Conservation (phyloP, 2,888 invertebrate species). For the Choristoneura rosaceana region DNA sequence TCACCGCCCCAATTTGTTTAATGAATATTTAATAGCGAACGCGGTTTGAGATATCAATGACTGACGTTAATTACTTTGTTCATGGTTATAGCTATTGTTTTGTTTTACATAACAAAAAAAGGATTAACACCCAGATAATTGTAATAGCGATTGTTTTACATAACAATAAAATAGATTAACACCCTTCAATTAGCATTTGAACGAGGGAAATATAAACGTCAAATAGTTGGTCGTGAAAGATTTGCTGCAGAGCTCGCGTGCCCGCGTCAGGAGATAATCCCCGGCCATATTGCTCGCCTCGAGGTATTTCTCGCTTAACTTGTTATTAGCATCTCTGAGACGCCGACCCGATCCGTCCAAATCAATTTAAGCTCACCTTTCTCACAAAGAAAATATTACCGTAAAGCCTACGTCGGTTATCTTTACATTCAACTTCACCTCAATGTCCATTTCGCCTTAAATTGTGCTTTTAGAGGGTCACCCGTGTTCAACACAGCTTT, state of each 20-base stretch:
- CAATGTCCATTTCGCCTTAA: conserved; percentile 47
- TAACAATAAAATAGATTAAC: conserved; percentile 31
- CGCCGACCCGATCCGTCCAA: conserved; percentile 58
- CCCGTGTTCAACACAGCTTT: conserved; percentile 32
- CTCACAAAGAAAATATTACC: conserved; percentile 59
- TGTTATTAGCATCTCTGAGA: conserved; percentile 56
- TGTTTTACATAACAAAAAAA: conserved; percentile 27
- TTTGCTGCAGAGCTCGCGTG: conserved; percentile 20
- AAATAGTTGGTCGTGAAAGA: conserved; percentile 28
- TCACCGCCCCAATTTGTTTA: conserved; percentile 42
- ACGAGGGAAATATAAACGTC: conserved; percentile 11
- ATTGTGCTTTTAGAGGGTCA: conserved; percentile 46
- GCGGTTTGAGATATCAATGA: conserved; percentile 39
- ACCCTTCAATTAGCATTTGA: conserved; percentile 14
- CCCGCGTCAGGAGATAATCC: conserved; percentile 49
- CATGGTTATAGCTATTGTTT: conserved; percentile 14
- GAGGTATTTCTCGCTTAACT: conserved; percentile 53
- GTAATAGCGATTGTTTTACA: conserved; percentile 16
- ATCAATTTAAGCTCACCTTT: conserved; percentile 65
- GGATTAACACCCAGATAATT: no score
- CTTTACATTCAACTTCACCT: conserved; percentile 48
- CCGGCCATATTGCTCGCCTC: conserved; percentile 49
- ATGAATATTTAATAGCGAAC: conserved; percentile 43
- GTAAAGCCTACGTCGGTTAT: conserved; percentile 49
- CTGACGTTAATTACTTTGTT: conserved; percentile 27